These are phyloP conservation scores for Crenichthys baileyi DNA, from an alignment of 2,797 vertebrate genomes.

Conservation along the genomic window DNA sequence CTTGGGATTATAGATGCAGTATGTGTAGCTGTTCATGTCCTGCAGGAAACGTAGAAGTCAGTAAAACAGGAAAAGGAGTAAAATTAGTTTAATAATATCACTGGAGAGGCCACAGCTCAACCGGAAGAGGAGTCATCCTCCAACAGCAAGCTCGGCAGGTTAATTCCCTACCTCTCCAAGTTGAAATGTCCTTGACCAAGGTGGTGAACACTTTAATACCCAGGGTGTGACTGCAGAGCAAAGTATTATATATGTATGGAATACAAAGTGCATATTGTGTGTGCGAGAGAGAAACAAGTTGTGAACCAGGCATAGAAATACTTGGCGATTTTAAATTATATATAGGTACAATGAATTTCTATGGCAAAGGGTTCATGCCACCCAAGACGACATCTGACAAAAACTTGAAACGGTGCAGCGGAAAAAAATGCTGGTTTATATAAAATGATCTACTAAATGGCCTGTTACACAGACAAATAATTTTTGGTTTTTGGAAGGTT, in stretches of 20 bases:
- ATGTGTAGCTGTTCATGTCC: neutral
- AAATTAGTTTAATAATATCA: slow-evolving; percentile 6
- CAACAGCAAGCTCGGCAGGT: slow-evolving; percentile 1
- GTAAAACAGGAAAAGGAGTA: slow-evolving; percentile 2
- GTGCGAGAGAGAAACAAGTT: neutral
- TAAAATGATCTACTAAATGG: neutral
- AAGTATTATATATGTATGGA: neutral
- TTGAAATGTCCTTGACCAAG: slow-evolving; percentile 4
- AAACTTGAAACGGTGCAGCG: neutral
- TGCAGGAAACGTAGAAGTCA: slow-evolving; percentile 1
- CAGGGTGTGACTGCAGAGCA: neutral
- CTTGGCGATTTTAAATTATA: neutral
- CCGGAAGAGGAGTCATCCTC: slow-evolving; percentile 1
- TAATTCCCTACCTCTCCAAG: slow-evolving; percentile 6
- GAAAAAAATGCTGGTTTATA: neutral
- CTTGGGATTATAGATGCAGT: neutral
- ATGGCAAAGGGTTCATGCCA: neutral
- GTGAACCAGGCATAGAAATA: neutral
- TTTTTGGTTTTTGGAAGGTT: neutral
- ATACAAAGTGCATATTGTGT: neutral
- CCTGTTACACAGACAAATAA: neutral
- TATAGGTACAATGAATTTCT: neutral
- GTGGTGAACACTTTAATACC: neutral
- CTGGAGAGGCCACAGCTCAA: neutral
- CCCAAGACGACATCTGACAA: neutral